Percentiles rank a stretch among this genome's conserved stretches.
phyloP scores from a whole-genome alignment of 2,888 invertebrate species.

The Tolmerus cingulatus region DNA sequence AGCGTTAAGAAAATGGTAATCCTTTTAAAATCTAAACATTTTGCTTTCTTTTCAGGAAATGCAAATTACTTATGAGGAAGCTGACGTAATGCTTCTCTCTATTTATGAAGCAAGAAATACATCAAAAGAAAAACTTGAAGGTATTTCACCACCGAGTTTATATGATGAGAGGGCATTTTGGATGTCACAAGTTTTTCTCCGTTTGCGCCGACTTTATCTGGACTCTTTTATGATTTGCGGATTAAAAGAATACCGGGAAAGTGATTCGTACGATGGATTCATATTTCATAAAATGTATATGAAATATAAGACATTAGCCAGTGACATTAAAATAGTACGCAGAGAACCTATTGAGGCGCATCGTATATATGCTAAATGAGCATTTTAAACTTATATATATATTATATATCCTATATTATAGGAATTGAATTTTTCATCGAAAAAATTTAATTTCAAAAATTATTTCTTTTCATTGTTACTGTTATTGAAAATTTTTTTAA shows the following conservation, averaged over 20 bases:
- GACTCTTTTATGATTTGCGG: slow-evolving; percentile 42
- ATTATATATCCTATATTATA: too few relatives aligned
- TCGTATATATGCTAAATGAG: neutral
- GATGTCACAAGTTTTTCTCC: slow-evolving; percentile 41
- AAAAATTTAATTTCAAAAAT: neutral
- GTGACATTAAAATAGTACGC: neutral
- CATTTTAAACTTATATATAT: neutral
- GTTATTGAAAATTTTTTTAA: neutral
- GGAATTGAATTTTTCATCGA: neutral
- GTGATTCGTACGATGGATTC: slow-evolving; percentile 43
- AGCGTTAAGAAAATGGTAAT: neutral
- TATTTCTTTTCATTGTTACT: neutral
- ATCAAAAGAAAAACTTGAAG: neutral
- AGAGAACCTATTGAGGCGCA: neutral
- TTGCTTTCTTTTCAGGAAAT: too few relatives aligned
- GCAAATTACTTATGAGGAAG: slow-evolving; percentile 46
- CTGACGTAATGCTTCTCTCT: slow-evolving; percentile 44
- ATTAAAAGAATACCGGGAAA: slow-evolving; percentile 14
- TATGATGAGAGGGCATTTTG: slow-evolving; percentile 42
- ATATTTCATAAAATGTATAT: slow-evolving; percentile 47
- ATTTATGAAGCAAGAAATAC: slow-evolving; percentile 23
- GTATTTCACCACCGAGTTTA: slow-evolving; percentile 25
- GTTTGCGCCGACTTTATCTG: slow-evolving; percentile 7
- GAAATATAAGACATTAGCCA: slow-evolving; percentile 15
- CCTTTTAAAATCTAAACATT: too few relatives aligned